Percentiles rank a stretch among this genome's conserved stretches.
Evolutionary conservation across 2,797 vertebrate species (phyloP).

Genomic region (Gymnocypris eckloni): DNA sequence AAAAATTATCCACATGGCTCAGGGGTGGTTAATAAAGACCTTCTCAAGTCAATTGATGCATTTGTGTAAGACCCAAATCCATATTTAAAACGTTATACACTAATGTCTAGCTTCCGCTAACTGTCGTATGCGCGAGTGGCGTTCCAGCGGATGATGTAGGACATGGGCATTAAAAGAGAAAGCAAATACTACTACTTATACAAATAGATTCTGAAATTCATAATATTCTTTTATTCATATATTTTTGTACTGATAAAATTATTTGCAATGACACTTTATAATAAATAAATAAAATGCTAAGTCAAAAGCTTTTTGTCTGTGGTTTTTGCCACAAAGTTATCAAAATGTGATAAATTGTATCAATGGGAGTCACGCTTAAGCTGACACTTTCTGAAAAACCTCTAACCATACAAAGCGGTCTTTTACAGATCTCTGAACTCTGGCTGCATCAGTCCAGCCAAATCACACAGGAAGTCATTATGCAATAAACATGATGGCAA

Average conservation of each 20-base stretch:
- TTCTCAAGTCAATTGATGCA: neutral
- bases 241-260: neutral
- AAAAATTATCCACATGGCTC: too few relatives aligned
- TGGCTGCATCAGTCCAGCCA: neutral
- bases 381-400: neutral
- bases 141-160: too few relatives aligned
- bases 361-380: neutral
- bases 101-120: neutral
- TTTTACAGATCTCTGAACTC: neutral
- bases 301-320: neutral
- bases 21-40: neutral
- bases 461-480: conserved; percentile 12
- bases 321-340: neutral
- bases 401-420: neutral
- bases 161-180: neutral
- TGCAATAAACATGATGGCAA: neutral
- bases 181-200: neutral
- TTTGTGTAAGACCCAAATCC: neutral
- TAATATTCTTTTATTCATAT: neutral
- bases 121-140: neutral
- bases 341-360: neutral
- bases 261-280: neutral
- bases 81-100: neutral
- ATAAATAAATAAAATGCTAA: neutral
- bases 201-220: neutral